Conservation (phyloP, 92 coral and sea anemone species). For the Diadumene lineata region DNA sequence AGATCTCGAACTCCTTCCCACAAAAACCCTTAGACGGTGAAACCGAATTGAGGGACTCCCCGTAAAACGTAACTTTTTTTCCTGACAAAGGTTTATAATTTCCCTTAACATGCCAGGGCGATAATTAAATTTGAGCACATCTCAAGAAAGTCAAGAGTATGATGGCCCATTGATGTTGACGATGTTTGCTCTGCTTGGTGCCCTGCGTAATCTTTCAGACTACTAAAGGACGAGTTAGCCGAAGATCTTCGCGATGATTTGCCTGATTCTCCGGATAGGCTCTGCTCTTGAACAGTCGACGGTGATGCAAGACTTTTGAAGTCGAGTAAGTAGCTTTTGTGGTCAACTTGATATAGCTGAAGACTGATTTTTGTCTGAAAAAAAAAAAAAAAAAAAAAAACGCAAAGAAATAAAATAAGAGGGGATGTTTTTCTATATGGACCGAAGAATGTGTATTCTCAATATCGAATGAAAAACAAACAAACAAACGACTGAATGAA, state of each 20-base stretch:
- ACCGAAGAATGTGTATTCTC: too few relatives aligned
- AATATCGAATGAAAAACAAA: too few relatives aligned
- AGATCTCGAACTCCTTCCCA: too few relatives aligned
- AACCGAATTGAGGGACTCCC: too few relatives aligned
- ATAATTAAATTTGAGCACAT: conserved; percentile 93
- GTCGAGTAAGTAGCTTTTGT: conserved; percentile 89
- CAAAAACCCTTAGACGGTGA: too few relatives aligned
- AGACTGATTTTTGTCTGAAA: conserved; percentile 83
- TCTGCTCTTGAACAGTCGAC: conserved; percentile 27
- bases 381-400: not conserved
- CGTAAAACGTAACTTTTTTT: too few relatives aligned
- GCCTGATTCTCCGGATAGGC: conserved; percentile 46
- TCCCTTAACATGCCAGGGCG: conserved; percentile 80
- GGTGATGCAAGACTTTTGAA: conserved; percentile 87
- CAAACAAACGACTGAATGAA: not conserved
- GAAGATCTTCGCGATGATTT: conserved; percentile 79
- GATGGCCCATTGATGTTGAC: conserved; percentile 61
- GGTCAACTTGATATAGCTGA: conserved; percentile 97
- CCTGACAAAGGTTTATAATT: too few relatives aligned
- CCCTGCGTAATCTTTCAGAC: conserved; percentile 76
- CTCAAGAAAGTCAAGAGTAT: conserved; percentile 94
- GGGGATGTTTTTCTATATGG: too few relatives aligned
- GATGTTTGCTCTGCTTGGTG: conserved; percentile 32
- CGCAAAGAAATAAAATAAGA: too few relatives aligned
- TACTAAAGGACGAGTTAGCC: conserved; percentile 89